Conservation (phyloP, 2,888 invertebrate genomes). For the Pediacus dermestoides region DNA sequence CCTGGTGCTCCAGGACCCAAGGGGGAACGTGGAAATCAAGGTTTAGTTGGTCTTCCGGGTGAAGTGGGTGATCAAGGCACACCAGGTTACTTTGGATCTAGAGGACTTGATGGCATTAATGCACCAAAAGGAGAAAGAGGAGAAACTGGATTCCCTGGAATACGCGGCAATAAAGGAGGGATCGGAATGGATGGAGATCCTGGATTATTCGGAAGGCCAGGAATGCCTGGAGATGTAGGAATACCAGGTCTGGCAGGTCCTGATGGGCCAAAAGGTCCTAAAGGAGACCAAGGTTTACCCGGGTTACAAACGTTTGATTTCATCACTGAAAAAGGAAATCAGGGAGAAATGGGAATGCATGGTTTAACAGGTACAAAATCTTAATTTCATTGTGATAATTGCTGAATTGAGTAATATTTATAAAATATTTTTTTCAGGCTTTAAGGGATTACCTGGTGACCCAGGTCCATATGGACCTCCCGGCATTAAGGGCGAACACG, state of each 20-base stretch:
- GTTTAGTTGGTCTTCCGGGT: slow-evolving; percentile 47
- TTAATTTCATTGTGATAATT: neutral
- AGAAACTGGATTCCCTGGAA: slow-evolving; percentile 41
- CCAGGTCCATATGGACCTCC: slow-evolving; percentile 55
- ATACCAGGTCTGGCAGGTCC: slow-evolving; percentile 51
- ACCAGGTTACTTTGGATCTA: slow-evolving; percentile 53
- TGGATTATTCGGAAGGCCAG: slow-evolving; percentile 60
- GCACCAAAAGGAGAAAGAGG: slow-evolving; percentile 57
- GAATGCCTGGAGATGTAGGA: slow-evolving; percentile 54
- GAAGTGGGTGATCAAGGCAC: slow-evolving; percentile 48
- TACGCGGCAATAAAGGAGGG: slow-evolving; percentile 57
- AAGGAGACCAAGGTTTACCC: slow-evolving; percentile 53
- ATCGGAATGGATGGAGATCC: slow-evolving; percentile 72
- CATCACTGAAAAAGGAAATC: slow-evolving; percentile 52
- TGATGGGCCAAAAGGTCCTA: slow-evolving; percentile 53
- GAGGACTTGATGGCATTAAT: slow-evolving; percentile 52
- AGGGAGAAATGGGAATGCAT: slow-evolving; percentile 54
- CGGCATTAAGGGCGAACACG: slow-evolving; percentile 54
- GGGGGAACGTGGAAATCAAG: slow-evolving; percentile 57
- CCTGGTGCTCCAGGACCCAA: slow-evolving; percentile 54
- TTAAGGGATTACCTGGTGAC: slow-evolving; percentile 57
- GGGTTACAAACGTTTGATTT: slow-evolving; percentile 44
- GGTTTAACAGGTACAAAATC: slow-evolving; percentile 50
- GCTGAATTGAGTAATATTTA: neutral
- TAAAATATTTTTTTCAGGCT: slow-evolving; percentile 23